These are phyloP conservation scores for Torymus tubicola DNA, from an alignment of 2,888 invertebrate species.

Conservation along the genomic window DNA sequence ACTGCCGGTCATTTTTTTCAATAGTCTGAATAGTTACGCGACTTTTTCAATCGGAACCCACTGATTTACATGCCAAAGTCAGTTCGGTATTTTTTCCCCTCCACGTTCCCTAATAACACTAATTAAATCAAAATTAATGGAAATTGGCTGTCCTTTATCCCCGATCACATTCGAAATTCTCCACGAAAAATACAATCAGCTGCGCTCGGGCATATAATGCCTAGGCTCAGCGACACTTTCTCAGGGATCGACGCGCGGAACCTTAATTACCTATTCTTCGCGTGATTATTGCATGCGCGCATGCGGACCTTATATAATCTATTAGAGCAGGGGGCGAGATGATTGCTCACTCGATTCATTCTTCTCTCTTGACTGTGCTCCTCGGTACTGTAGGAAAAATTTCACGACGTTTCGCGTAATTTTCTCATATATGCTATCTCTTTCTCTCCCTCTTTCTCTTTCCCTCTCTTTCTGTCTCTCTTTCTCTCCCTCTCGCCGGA, in stretches of 20 bases:
- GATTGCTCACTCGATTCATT: conserved; percentile 46
- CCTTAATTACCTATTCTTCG: conserved; percentile 55
- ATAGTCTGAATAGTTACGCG: not conserved
- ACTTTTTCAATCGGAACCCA: not conserved
- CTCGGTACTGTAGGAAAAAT: not conserved
- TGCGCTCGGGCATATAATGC: conserved; percentile 6
- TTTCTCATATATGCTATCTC: conserved; percentile 45
- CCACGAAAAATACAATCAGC: too few relatives aligned
- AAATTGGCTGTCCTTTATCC: not conserved
- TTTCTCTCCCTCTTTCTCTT: conserved; percentile 36
- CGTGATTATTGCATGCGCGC: conserved; percentile 25
- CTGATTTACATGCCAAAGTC: too few relatives aligned
- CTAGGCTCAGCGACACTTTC: conserved; percentile 35
- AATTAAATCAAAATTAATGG: not conserved
- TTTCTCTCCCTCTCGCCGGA: conserved; percentile 27
- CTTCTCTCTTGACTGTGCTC: conserved; percentile 13
- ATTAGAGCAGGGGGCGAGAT: conserved; percentile 34
- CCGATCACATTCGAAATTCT: too few relatives aligned
- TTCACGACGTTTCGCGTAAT: conserved; percentile 45
- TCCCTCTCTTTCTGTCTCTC: conserved; percentile 5
- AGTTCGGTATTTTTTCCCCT: too few relatives aligned
- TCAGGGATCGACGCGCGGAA: conserved; percentile 37
- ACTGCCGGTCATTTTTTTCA: not conserved
- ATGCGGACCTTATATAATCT: conserved; percentile 53
- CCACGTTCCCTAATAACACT: not conserved